These are phyloP conservation scores for Keiferia lycopersicella DNA, from an alignment of 2,888 invertebrate genomes.

Conservation along the genomic window DNA sequence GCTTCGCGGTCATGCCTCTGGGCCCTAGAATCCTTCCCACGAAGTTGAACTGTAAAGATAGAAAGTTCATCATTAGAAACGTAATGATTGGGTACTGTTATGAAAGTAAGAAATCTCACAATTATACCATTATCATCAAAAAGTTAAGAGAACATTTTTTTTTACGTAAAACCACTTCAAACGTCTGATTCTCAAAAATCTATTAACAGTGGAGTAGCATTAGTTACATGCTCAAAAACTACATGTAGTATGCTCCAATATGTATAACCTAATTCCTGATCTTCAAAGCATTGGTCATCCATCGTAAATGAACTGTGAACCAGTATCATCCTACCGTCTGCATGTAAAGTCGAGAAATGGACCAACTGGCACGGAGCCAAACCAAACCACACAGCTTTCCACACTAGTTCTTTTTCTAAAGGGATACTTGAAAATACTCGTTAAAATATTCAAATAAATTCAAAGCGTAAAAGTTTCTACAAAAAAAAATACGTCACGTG, in stretches of 20 bases:
- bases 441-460: constrained; percentile 49
- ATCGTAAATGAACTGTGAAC: constrained; percentile 73
- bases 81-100: background rate
- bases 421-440: constrained; percentile 56
- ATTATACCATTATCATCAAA: constrained; percentile 9
- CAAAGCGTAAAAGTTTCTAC: constrained; percentile 62
- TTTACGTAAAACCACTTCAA: constrained; percentile 43
- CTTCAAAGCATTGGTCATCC: constrained; percentile 70
- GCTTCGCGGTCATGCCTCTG: constrained; percentile 99
- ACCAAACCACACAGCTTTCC: constrained; percentile 48
- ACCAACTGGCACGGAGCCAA: constrained; percentile 70
- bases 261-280: constrained; percentile 68
- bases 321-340: constrained; percentile 65
- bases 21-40: constrained; percentile 99
- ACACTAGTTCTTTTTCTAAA: constrained; percentile 51
- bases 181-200: constrained; percentile 41
- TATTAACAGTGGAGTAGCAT: constrained; percentile 57
- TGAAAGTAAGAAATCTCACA: constrained; percentile 18
- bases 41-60: constrained; percentile 97
- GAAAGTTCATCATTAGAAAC: constrained; percentile 32
- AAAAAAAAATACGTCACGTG: constrained; percentile 61
- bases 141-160: constrained; percentile 6
- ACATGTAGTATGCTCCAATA: constrained; percentile 57
- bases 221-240: constrained; percentile 70
- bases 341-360: constrained; percentile 64